These are phyloP conservation scores for Anarrhichthys ocellatus DNA, from an alignment of 2,113 vertebrate species.

Conservation along the genomic window DNA sequence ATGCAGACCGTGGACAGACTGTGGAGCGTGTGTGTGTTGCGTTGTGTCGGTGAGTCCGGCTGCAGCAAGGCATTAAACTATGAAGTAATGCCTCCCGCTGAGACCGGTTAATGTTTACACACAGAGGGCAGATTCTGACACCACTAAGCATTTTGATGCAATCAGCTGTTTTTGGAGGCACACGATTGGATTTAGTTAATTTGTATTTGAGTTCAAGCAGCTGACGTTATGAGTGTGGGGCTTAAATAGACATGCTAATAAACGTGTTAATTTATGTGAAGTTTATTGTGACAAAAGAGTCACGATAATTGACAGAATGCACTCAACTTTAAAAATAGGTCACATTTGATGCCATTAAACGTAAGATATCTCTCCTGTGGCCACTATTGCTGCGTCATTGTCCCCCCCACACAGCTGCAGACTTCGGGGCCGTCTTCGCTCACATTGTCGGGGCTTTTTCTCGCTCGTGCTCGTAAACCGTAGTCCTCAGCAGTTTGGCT, in stretches of 20 bases:
- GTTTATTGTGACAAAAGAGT: background rate
- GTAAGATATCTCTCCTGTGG: conserved; percentile 2
- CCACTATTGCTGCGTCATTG: conserved; percentile 11
- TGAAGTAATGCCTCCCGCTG: conserved; percentile 37
- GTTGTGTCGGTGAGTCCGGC: background rate
- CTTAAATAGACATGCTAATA: background rate
- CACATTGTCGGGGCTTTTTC: too few species aligned
- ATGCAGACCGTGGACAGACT: background rate
- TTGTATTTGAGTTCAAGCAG: background rate
- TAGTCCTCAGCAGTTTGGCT: conserved; percentile 43
- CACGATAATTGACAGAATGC: background rate
- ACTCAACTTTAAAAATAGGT: background rate
- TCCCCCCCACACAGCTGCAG: conserved; percentile 3
- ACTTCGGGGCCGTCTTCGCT: background rate
- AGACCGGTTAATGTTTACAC: conserved; percentile 59
- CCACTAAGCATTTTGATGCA: conserved; percentile 24
- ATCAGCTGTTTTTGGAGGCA: background rate
- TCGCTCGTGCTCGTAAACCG: background rate
- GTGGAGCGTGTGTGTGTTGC: background rate
- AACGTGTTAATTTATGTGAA: too few species aligned
- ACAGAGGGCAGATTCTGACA: background rate
- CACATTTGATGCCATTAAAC: conserved; percentile 12
- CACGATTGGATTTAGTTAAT: background rate
- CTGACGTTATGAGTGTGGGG: background rate
- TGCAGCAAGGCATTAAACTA: conserved; percentile 29